Conservation (phyloP, 2,113 vertebrate genomes). For the Bos indicus region DNA sequence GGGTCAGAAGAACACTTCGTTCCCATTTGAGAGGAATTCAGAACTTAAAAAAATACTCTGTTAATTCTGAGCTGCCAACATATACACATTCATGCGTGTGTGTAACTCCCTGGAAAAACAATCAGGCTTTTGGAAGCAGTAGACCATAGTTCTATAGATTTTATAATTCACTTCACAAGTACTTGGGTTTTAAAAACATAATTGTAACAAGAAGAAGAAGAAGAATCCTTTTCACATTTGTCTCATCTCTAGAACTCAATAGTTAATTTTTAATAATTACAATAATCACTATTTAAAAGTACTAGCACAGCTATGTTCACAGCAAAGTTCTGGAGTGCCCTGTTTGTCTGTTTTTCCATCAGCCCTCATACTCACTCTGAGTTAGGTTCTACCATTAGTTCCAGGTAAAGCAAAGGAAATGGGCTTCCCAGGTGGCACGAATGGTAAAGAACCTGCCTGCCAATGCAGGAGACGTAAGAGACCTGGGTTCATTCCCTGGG, state of each 20-base stretch:
- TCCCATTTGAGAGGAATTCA: constrained; percentile 76
- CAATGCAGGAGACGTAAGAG: neutral
- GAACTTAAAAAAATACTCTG: constrained; percentile 66
- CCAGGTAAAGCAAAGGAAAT: neutral
- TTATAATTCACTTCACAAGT: constrained; percentile 42
- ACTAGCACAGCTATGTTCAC: neutral
- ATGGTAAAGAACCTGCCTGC: neutral
- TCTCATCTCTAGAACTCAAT: neutral
- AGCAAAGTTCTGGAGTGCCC: neutral
- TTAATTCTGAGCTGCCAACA: constrained; percentile 71
- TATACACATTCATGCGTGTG: constrained; percentile 56
- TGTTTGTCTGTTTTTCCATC: neutral
- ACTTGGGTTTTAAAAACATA: constrained; percentile 11
- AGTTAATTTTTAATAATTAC: neutral
- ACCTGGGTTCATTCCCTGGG: neutral
- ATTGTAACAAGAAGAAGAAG: neutral
- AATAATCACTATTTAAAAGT: neutral
- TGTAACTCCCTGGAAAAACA: constrained; percentile 65
- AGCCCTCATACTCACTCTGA: neutral
- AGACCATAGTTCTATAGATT: constrained; percentile 42
- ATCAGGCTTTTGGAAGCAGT: constrained; percentile 42
- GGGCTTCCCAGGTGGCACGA: neutral
- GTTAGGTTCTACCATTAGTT: neutral
- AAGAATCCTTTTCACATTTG: constrained; percentile 11
- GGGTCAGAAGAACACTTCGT: constrained; percentile 75